Base-by-base conservation (phyloP, 2,888 invertebrate species). In the Halictus quadricinctus region DNA sequence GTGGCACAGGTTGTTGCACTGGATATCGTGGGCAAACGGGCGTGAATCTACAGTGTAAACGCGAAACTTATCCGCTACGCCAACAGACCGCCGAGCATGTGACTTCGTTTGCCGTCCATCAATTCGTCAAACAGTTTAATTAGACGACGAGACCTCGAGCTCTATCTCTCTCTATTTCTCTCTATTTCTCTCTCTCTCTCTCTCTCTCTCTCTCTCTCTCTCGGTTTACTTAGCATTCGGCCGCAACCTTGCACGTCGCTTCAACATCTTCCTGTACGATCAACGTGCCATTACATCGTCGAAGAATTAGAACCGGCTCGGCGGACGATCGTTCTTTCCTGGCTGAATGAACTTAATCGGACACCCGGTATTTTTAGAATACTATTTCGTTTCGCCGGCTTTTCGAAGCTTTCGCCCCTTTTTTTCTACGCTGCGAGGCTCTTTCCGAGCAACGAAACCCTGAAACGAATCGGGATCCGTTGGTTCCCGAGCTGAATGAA, bases 101-200 rank as follows among this genome's bases (percentile, higher is more conserved):
- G 91, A 92, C 92, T 92, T 90, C 83, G 90, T 90, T 92, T 90
- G 87, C 89, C 91, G 91, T 89, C 89, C 86, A 89, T 92, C 91
- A 90, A 91, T 91, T 92, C 91, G 89, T 92, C 91, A 89, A 92
- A 92, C 91, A 90, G 91, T 92, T 92, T 92, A 93, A 93, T 93
- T 92, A 91, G 91, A 80, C 74, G 64, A 36, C 36, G 83, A 87
- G 76, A 29, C 82, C 85, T 82, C 79, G 80, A 29, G 29, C 64
- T 18, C 15, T 29, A 2, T 25, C 1, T 60, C 13, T 29, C 64
- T 15, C 64, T 25, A n/a, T 58, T 21, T n/a, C 21, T 54, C 21
- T 21, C 54, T 54, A 6, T 50, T 7, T n/a, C 50, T 54, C 21
- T 21, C 8, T 54, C 54, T 54, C 54, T 54, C 36, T 5, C 36